Evolutionary conservation across 2,797 vertebrate species (phyloP).

Genomic region (Acanthurus tractus): DNA sequence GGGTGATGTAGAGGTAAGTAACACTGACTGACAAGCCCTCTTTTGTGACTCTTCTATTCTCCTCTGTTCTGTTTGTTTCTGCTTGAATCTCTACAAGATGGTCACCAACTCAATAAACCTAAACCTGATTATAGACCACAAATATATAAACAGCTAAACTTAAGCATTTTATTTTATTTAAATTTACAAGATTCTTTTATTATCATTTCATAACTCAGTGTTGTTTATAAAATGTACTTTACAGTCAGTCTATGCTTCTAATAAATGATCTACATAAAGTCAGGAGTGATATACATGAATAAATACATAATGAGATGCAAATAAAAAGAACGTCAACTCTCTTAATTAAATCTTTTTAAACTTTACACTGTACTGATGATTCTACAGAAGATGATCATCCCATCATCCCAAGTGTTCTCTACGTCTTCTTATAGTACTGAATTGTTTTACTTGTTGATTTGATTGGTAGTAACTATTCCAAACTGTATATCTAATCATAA

Average conservation of each 20-base stretch:
- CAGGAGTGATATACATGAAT: too few relatives aligned
- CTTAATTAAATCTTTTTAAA: too few relatives aligned
- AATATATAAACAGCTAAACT: not conserved
- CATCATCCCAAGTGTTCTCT: too few relatives aligned
- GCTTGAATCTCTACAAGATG: not conserved
- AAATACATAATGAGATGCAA: too few relatives aligned
- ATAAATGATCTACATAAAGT: too few relatives aligned
- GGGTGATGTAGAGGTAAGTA: constrained; percentile 55
- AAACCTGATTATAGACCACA: not conserved
- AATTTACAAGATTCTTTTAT: not conserved
- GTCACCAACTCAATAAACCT: not conserved
- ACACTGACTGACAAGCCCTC: not conserved
- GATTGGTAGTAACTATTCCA: not conserved
- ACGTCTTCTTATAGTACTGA: not conserved
- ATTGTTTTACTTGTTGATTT: not conserved
- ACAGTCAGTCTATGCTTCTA: too few relatives aligned
- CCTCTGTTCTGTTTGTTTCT: not conserved
- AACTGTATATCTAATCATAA: not conserved
- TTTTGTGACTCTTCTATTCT: not conserved
- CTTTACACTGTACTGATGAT: too few relatives aligned
- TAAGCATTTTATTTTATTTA: too few relatives aligned
- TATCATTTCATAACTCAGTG: too few relatives aligned
- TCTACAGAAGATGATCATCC: too few relatives aligned
- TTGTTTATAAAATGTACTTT: too few relatives aligned
- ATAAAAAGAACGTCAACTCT: too few relatives aligned